Percentiles rank a stretch among this genome's conserved stretches.
Conservation (phyloP, 2,888 invertebrate species). For the Napeogenes sylphis region DNA sequence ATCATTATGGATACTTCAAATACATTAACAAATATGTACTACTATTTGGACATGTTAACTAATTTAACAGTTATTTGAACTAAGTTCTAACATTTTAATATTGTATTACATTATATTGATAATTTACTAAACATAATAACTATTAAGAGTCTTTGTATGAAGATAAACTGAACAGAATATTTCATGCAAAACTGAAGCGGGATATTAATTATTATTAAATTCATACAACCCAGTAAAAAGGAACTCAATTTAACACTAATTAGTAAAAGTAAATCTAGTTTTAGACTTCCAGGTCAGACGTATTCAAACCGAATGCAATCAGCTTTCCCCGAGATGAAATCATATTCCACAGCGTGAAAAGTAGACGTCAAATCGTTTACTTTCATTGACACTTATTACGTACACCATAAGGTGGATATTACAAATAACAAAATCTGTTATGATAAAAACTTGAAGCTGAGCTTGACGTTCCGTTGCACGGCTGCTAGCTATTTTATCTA, state of each 20-base stretch:
- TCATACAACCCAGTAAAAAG: neutral
- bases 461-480: conserved; percentile 44
- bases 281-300: conserved; percentile 31
- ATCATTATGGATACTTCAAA: too few relatives aligned
- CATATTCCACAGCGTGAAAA: conserved; percentile 56
- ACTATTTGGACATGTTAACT: too few relatives aligned
- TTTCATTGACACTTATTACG: conserved; percentile 28
- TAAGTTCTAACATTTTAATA: too few relatives aligned
- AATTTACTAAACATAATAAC: neutral
- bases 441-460: conserved; percentile 31
- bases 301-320: conserved; percentile 41
- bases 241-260: conserved; percentile 1
- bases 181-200: too few relatives aligned
- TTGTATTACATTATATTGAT: too few relatives aligned
- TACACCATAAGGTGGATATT: conserved; percentile 37
- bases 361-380: conserved; percentile 44
- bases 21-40: too few relatives aligned
- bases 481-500: conserved; percentile 40
- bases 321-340: conserved; percentile 61
- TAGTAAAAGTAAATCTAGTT: conserved; percentile 11
- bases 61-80: too few relatives aligned
- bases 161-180: too few relatives aligned
- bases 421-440: conserved; percentile 7
- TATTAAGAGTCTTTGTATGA: neutral
- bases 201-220: neutral